Evolutionary conservation across 2,888 invertebrate species (phyloP), one percentile per base, ranked within the genome.

Genomic region (Eudemis profundana): DNA sequence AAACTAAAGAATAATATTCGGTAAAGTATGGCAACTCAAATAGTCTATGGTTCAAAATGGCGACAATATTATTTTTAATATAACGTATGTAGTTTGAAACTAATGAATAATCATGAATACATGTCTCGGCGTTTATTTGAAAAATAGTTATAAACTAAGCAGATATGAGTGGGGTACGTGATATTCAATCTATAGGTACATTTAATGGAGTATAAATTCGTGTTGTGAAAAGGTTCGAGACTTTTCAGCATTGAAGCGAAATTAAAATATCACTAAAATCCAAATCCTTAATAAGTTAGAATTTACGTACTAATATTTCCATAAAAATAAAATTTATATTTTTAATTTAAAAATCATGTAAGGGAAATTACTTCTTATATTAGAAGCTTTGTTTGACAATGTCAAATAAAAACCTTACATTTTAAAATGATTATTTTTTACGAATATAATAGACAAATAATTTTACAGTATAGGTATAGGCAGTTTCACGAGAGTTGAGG

Each of bases 121-220:
- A 51, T 60, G 38, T 40, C 17, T 29, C 54, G 62, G 62, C 47
- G 36, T 57, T 42, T 36, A 47, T 57, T 36, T 64, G 19, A 64
- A 64, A 23, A 59, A 44, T 50, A 64, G 50, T 56, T 78, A 83
- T 83, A 82, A 86, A 79, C 85, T 86, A 89, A 89, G 88, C 89
- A 84, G 89, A 89, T 90, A 89, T 89, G 89, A 88, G 85, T 82
- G 82, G 40, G 78, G 71, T 74, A 78, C 75, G 77, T 79, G 83
- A 86, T 86, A 87, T 87, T 82, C 74, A 77, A 79, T 71, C 59
- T 65, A 65, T 56, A 66, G 54, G 38, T 61, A 68, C 61, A 61
- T 56, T 65, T 56, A 61, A 68, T 66, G 66, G 66, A 68, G 66
- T 68, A 68, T 60, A 61, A 60, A 61, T 49, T 51, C 44, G 29